phyloP scores from a whole-genome alignment of 2,797 vertebrate genomes.

The Megalops cyprinoides region DNA sequence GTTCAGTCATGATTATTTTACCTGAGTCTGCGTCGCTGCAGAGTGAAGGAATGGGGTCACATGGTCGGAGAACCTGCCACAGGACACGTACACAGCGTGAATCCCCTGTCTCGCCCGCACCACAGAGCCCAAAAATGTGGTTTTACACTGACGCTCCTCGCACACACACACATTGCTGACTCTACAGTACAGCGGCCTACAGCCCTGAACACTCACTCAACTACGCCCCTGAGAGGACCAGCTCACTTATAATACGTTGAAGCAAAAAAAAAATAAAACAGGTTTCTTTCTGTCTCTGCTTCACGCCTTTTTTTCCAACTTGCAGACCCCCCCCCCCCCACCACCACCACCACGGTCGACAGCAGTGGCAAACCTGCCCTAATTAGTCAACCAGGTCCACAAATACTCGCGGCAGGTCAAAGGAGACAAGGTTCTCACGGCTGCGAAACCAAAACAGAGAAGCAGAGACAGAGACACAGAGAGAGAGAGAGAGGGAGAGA shows the following conservation, averaged over 20 bases:
- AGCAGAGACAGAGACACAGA: conserved; percentile 50
- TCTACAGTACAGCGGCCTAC: conserved; percentile 25
- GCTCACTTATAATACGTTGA: conserved; percentile 51
- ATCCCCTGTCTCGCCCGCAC: conserved; percentile 61
- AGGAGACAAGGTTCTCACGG: conserved; percentile 60
- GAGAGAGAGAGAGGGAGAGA: conserved; percentile 40
- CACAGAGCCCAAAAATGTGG: not conserved
- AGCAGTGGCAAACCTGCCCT: not conserved
- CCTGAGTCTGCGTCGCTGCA: not conserved
- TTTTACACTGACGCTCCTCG: conserved; percentile 7
- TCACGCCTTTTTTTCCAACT: conserved; percentile 38
- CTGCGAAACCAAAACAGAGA: conserved; percentile 63
- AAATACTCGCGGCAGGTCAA: conserved; percentile 36
- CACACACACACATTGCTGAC: conserved; percentile 9
- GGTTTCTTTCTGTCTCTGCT: conserved; percentile 33
- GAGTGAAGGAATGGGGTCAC: not conserved
- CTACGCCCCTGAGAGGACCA: conserved; percentile 49
- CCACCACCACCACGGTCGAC: conserved; percentile 7
- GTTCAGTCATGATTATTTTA: not conserved
- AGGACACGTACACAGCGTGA: conserved; percentile 54
- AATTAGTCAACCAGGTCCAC: conserved; percentile 53
- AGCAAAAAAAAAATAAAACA: conserved; percentile 48
- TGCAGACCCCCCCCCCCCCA: too few relatives aligned
- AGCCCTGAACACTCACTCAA: conserved; percentile 32
- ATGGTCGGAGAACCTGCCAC: conserved; percentile 54